Conservation (phyloP, 2,888 invertebrate species). For the Allolobophora icterica region DNA sequence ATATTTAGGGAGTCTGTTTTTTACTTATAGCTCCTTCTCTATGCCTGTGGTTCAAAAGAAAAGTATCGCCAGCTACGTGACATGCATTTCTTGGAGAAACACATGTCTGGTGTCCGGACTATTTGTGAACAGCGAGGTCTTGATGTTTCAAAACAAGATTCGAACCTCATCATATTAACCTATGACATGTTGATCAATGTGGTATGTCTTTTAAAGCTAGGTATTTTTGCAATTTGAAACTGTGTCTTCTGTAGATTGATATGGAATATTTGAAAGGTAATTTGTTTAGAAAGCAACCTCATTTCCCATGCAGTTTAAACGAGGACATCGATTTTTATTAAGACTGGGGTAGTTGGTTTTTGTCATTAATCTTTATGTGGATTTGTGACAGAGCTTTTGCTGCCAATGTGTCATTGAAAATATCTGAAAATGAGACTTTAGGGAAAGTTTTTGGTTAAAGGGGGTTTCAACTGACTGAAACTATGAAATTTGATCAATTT, state of each 20-base stretch:
- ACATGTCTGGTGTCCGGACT: slow-evolving; percentile 70
- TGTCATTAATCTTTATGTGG: too few species aligned
- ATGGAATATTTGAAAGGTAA: too few species aligned
- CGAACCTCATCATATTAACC: slow-evolving; percentile 69
- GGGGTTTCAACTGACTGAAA: too few species aligned
- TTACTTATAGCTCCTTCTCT: slow-evolving; percentile 74
- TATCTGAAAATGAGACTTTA: too few species aligned
- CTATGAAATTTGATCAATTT: too few species aligned
- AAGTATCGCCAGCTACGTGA: slow-evolving; percentile 92
- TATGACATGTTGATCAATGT: slow-evolving; percentile 91
- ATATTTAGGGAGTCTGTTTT: neutral
- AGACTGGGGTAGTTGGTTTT: too few species aligned
- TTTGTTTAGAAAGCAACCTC: too few species aligned
- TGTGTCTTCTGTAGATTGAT: neutral
- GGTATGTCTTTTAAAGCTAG: slow-evolving; percentile 49
- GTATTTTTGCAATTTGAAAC: neutral
- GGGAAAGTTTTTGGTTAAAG: too few species aligned
- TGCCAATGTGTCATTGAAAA: too few species aligned
- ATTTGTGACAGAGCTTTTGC: too few species aligned
- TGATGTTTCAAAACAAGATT: slow-evolving; percentile 42
- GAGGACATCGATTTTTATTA: too few species aligned
- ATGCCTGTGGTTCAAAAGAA: slow-evolving; percentile 93
- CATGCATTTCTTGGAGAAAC: slow-evolving; percentile 87
- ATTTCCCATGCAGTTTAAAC: too few species aligned
- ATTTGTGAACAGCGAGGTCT: slow-evolving; percentile 59